phyloP scores from a whole-genome alignment of 2,113 vertebrate genomes.

The Dolichallabes microphthalmus region DNA sequence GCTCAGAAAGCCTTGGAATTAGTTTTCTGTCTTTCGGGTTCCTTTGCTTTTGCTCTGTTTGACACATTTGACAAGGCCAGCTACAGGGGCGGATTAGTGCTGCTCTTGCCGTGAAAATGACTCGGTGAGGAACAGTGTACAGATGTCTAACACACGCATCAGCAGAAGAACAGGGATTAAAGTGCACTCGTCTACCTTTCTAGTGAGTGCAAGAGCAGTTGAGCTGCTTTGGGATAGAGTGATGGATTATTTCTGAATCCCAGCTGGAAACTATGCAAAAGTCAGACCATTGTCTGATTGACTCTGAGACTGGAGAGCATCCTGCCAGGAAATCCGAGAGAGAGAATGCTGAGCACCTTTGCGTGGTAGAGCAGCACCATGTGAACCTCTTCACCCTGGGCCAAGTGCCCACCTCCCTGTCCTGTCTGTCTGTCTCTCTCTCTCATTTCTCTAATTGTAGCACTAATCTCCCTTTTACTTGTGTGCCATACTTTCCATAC shows the following conservation, averaged over 20 bases:
- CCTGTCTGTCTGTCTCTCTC: neutral
- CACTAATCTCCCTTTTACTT: neutral
- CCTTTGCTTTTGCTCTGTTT: neutral
- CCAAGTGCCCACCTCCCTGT: conserved; percentile 8
- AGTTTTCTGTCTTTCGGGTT: too few species aligned
- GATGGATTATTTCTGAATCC: conserved; percentile 24
- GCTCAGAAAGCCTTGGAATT: neutral
- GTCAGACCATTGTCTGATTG: conserved; percentile 45
- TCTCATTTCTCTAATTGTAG: neutral
- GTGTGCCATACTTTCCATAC: neutral
- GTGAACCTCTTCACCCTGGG: conserved; percentile 43
- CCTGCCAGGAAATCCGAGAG: conserved; percentile 40
- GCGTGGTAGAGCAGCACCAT: conserved; percentile 32
- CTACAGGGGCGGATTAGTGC: neutral
- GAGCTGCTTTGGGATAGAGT: conserved; percentile 31
- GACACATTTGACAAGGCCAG: neutral
- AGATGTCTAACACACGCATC: neutral
- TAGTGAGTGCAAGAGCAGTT: conserved; percentile 3
- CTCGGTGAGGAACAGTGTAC: neutral
- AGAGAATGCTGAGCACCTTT: conserved; percentile 39
- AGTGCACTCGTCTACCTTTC: neutral
- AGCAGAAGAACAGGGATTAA: neutral
- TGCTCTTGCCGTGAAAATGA: neutral
- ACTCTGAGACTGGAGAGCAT: conserved; percentile 8
- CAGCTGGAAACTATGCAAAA: conserved; percentile 55